A percentile compares a stretch with the other conserved stretches of the same genome.
These are phyloP conservation scores for Augiades crinisus DNA, from an alignment of 2,888 invertebrate species.

Conservation along the genomic window DNA sequence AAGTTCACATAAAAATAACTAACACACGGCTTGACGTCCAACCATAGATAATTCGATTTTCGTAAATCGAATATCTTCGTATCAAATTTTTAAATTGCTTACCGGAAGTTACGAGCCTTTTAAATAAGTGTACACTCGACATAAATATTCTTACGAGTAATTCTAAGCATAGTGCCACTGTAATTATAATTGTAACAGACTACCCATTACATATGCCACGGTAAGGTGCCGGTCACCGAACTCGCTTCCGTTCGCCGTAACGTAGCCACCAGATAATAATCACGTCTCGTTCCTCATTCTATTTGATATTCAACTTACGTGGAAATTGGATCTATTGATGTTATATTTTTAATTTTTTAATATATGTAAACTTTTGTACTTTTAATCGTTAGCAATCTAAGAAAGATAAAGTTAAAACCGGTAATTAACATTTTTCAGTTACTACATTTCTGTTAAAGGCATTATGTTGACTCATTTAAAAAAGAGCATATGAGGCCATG, in stretches of 20 bases:
- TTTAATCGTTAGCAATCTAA: no score
- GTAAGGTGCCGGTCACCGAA: constrained; percentile 63
- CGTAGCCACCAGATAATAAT: constrained; percentile 45
- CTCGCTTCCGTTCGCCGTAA: constrained; percentile 53
- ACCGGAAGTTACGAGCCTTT: no score
- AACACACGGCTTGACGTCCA: no score
- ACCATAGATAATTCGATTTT: no score
- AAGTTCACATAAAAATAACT: no score
- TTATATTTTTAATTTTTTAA: not conserved
- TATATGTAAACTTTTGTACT: no score
- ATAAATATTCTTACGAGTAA: not conserved
- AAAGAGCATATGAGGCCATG: not conserved
- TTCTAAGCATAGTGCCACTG: constrained; percentile 5
- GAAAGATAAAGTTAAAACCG: no score
- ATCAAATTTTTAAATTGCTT: no score
- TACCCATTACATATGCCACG: constrained; percentile 55
- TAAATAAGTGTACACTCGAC: no score
- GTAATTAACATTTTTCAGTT: no score
- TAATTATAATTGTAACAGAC: constrained; percentile 42
- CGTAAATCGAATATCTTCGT: no score
- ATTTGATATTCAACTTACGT: constrained; percentile 5
- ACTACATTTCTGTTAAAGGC: no score
- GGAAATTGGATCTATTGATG: constrained; percentile 5
- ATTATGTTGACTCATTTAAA: not conserved
- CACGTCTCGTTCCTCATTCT: constrained; percentile 20